A percentile compares a stretch with the other conserved stretches of the same genome.
Conservation (phyloP, 2,113 vertebrate genomes). For the Sitta europaea region DNA sequence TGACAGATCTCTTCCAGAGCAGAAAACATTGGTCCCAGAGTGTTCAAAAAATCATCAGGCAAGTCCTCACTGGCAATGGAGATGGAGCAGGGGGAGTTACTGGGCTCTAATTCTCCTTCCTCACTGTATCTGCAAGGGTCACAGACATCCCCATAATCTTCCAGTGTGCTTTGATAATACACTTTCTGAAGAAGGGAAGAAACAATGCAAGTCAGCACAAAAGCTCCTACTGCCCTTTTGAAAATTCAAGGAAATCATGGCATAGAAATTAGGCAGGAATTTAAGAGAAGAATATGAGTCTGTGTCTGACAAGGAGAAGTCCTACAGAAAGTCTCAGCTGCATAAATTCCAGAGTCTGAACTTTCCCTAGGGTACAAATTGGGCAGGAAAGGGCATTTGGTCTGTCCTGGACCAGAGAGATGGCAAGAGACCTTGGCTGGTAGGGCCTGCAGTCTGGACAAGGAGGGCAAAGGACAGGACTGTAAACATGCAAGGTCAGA, state of each 20-base stretch:
- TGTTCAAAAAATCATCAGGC: constrained; percentile 53
- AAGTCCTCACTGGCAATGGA: constrained; percentile 1
- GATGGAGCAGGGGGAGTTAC: constrained; percentile 47
- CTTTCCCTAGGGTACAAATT: background rate
- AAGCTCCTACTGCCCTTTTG: background rate
- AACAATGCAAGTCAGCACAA: background rate
- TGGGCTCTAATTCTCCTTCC: constrained; percentile 64
- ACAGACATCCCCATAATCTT: background rate
- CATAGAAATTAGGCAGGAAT: background rate
- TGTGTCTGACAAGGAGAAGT: background rate
- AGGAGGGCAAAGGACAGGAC: background rate
- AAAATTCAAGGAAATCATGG: background rate
- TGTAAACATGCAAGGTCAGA: background rate
- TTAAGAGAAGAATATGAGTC: background rate
- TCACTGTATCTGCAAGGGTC: constrained; percentile 49
- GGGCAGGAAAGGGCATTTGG: background rate
- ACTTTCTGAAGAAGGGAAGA: constrained; percentile 60
- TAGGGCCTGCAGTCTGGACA: background rate
- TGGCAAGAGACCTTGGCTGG: background rate
- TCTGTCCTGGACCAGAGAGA: background rate
- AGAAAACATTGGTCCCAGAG: constrained; percentile 68
- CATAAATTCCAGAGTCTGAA: background rate
- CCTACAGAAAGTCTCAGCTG: background rate
- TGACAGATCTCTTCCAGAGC: constrained; percentile 49
- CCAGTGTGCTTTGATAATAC: background rate